phyloP scores from a whole-genome alignment of 2,797 vertebrate genomes.

The Australoheros facetus region DNA sequence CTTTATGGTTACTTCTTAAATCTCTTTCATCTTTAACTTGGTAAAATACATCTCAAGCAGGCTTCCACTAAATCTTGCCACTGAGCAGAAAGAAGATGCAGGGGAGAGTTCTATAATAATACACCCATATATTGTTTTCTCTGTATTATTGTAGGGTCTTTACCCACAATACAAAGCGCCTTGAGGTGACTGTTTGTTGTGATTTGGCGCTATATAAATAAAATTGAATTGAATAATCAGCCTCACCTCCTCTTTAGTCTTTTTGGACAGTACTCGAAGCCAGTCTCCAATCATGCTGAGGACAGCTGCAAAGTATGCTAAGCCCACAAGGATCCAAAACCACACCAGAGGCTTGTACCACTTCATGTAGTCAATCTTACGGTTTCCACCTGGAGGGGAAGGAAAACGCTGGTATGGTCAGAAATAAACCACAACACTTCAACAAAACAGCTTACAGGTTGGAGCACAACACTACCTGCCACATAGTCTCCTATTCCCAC shows the following conservation, averaged over 20 bases:
- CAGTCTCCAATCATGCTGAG: constrained; percentile 99
- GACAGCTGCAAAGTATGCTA: constrained; percentile 97
- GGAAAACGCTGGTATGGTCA: neutral
- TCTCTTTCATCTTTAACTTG: too few species aligned
- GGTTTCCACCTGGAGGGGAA: constrained; percentile 86
- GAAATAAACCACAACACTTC: neutral
- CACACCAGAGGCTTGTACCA: constrained; percentile 99
- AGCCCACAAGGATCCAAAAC: constrained; percentile 98
- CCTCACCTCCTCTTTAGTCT: constrained; percentile 98
- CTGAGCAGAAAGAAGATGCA: neutral
- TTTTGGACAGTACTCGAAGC: constrained; percentile 96
- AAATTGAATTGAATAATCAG: constrained; percentile 1
- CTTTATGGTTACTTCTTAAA: neutral
- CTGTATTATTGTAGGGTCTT: too few species aligned
- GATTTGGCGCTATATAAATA: too few species aligned
- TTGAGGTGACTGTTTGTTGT: too few species aligned
- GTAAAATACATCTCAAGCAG: too few species aligned
- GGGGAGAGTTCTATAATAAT: constrained; percentile 31
- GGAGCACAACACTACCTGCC: constrained; percentile 84
- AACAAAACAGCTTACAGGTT: neutral
- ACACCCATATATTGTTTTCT: neutral
- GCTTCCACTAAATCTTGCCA: neutral
- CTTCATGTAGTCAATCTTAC: constrained; percentile 87
- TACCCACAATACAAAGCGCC: too few species aligned
- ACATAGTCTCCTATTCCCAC: constrained; percentile 98